These are phyloP conservation scores for Alethe castanea DNA, from an alignment of 2,113 vertebrate species.

Conservation along the genomic window DNA sequence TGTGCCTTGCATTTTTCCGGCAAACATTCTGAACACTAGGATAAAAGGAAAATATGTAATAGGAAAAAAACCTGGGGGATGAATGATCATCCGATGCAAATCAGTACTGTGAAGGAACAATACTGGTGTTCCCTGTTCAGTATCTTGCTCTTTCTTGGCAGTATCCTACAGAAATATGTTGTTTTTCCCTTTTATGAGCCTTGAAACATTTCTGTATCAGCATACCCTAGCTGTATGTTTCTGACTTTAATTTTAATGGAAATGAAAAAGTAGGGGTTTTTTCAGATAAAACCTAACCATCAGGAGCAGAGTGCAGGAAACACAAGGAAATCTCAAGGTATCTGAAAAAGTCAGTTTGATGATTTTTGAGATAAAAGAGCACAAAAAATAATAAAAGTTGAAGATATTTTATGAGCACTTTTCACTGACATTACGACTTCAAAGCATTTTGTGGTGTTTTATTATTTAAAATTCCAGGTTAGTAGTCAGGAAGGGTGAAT, in stretches of 20 bases:
- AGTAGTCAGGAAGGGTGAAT: neutral
- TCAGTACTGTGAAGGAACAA: neutral
- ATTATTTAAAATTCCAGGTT: slow-evolving; percentile 32
- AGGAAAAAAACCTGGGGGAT: neutral
- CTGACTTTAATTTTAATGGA: slow-evolving; percentile 30
- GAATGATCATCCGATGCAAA: neutral
- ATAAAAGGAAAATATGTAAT: slow-evolving; percentile 26
- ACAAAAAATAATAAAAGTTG: slow-evolving; percentile 34
- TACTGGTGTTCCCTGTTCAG: neutral
- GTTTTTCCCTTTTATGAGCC: neutral
- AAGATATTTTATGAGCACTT: slow-evolving; percentile 30
- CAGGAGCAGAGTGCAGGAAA: neutral
- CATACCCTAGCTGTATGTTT: neutral
- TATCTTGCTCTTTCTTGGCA: neutral
- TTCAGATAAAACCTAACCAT: neutral
- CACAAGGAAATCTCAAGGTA: neutral
- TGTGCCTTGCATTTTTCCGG: neutral
- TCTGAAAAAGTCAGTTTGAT: slow-evolving; percentile 1
- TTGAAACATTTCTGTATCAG: neutral
- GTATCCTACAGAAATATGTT: neutral
- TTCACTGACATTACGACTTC: slow-evolving; percentile 6
- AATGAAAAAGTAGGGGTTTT: neutral
- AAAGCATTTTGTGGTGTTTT: slow-evolving; percentile 17
- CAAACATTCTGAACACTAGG: neutral
- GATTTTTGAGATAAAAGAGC: slow-evolving; percentile 28